phyloP scores from a whole-genome alignment of 2,888 invertebrate genomes.

The Troides oblongomaculatus region DNA sequence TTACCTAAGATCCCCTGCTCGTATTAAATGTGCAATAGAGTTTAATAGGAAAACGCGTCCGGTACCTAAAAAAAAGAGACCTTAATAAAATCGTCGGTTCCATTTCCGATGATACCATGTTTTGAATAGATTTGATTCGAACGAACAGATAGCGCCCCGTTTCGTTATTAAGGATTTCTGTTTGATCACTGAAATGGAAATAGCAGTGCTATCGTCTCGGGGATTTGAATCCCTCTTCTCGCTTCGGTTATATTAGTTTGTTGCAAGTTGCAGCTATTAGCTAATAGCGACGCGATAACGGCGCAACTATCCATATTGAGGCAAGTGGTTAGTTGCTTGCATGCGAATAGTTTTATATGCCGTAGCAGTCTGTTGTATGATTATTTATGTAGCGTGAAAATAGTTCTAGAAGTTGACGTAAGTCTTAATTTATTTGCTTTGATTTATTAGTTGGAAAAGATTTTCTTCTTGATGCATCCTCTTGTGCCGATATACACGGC shows the following conservation, averaged over 20 bases:
- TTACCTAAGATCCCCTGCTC: no score
- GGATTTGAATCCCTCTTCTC: slow-evolving; percentile 22
- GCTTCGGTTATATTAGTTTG: slow-evolving; percentile 19
- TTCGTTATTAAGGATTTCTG: slow-evolving; percentile 30
- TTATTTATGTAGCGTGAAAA: no score
- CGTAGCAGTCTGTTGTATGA: no score
- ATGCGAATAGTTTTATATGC: no score
- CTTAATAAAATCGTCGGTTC: slow-evolving; percentile 21
- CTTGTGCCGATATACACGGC: no score
- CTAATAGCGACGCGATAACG: not conserved
- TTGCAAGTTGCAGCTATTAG: slow-evolving; percentile 11
- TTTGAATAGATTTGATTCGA: slow-evolving; percentile 28
- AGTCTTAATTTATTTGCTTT: no score
- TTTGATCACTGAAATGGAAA: slow-evolving; percentile 28
- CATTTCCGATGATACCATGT: slow-evolving; percentile 24
- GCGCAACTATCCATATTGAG: not conserved
- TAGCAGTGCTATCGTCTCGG: slow-evolving; percentile 25
- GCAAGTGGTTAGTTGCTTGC: not conserved
- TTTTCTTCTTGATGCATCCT: no score
- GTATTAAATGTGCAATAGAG: not conserved
- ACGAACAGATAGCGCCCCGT: slow-evolving; percentile 24
- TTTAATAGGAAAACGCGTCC: slow-evolving; percentile 1
- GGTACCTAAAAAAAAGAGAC: slow-evolving; percentile 9
- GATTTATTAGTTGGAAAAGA: no score
- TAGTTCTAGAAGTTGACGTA: no score